Conservation (phyloP, 2,888 invertebrate genomes). For the Nomada flava region DNA sequence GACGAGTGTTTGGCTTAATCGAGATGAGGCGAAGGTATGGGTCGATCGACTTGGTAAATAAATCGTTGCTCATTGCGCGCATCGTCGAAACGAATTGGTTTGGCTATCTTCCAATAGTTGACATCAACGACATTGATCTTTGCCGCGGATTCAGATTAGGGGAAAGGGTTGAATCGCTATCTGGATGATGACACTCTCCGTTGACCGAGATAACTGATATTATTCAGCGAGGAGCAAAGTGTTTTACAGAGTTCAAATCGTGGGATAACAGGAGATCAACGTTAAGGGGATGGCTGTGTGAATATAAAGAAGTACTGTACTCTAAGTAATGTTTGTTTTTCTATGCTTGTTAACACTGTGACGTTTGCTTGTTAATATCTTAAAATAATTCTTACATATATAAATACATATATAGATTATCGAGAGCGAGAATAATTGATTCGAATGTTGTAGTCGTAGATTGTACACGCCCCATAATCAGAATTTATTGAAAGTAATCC, state of each 20-base stretch:
- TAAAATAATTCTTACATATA: neutral
- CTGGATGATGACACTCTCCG: neutral
- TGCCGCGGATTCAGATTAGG: conserved; percentile 66
- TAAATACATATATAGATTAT: conserved; percentile 13
- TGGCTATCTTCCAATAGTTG: conserved; percentile 70
- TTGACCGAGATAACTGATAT: too few relatives aligned
- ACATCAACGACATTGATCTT: conserved; percentile 72
- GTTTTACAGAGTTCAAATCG: too few relatives aligned
- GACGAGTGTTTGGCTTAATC: conserved; percentile 52
- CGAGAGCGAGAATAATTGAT: conserved; percentile 25
- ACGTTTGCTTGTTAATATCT: too few relatives aligned
- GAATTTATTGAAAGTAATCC: conserved; percentile 53
- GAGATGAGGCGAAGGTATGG: conserved; percentile 47
- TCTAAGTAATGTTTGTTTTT: neutral
- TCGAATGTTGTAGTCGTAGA: conserved; percentile 29
- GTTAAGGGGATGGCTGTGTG: neutral
- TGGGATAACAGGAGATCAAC: neutral
- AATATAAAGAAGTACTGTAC: neutral
- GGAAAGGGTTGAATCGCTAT: conserved; percentile 33
- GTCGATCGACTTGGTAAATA: conserved; percentile 67
- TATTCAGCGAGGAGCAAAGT: too few relatives aligned
- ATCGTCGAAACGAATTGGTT: conserved; percentile 72
- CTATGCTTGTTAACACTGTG: too few relatives aligned
- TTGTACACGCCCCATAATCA: conserved; percentile 27
- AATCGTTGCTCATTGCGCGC: conserved; percentile 73